Base-by-base conservation (phyloP, 2,888 invertebrate species). In the Allygus modestus region DNA sequence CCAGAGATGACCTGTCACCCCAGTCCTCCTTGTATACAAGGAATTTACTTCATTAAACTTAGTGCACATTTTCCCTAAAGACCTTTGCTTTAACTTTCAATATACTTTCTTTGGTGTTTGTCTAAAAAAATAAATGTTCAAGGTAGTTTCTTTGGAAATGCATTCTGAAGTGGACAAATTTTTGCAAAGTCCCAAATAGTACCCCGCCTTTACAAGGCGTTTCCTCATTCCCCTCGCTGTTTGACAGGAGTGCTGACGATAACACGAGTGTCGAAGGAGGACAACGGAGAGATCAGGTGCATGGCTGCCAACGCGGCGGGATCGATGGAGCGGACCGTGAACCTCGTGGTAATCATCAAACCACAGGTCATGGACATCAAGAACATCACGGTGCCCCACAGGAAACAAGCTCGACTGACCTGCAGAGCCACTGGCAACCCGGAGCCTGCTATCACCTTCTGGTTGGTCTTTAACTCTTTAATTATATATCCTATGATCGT, bases 361-460 rank as follows among this genome's bases (percentile, higher is more conserved):
- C 97, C 97, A 0, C 94, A 94, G 89, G 95, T 97, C 89, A 95
- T 94, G 89, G 96, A 97, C 89, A 92, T 96, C 82, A 91, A 92
- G 77, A 97, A 97, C 89, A 92, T 93, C 2, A 96, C 97, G 0
- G 92, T 93, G 0, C 91, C 94, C 0, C 92, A 94, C 65, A 92
- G 91, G 69, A 92, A 92, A 61, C 93, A 94, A 88, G 94, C 94
- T 0, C 93, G 92, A 88, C 91, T 97, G 26, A 93, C 93, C 33
- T 97, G 97, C 89, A 94, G 94, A 89, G 95, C 96, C 0, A 93
- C 93, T 43, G 98, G 97, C 4, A 92, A 96, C 86, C 98, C 98
- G 0, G 93, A 95, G 15, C 98, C 98, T 0, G 91, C 91, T 31
- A 93, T 98, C 61, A 93, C 93, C n/a, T 97, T 97, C 91, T 88